Conservation (phyloP, 1,140 invertebrate genomes). For the Drosophila dunni region DNA sequence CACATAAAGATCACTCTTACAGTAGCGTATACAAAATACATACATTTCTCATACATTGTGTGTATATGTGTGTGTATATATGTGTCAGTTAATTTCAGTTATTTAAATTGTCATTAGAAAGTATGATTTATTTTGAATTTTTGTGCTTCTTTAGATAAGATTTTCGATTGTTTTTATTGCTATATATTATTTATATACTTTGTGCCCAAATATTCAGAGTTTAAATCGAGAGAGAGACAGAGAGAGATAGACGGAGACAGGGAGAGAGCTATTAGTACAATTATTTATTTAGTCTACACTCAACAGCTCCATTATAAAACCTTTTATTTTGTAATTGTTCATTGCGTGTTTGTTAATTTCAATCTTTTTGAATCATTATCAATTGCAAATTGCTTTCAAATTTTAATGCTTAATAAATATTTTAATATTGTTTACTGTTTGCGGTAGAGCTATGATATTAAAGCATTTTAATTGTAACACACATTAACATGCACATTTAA, state of each 20-base stretch:
- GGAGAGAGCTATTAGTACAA: conserved; percentile 33
- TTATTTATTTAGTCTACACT: conserved; percentile 52
- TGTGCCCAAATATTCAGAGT: conserved; percentile 56
- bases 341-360: conserved; percentile 29
- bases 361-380: conserved; percentile 8
- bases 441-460: conserved; percentile 67
- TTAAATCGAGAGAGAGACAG: neutral
- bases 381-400: conserved; percentile 42
- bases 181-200: conserved; percentile 56
- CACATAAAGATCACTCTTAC: conserved; percentile 83
- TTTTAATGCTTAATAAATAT: conserved; percentile 15
- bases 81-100: conserved; percentile 51
- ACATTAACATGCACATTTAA: conserved; percentile 65
- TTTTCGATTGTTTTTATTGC: conserved; percentile 37
- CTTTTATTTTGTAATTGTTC: conserved; percentile 35
- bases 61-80: conserved; percentile 51
- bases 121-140: conserved; percentile 23
- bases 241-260: neutral
- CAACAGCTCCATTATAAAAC: conserved; percentile 81
- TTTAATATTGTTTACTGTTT: conserved; percentile 20
- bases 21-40: conserved; percentile 84
- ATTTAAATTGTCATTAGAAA: conserved; percentile 62
- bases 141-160: conserved; percentile 62
- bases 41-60: conserved; percentile 57
- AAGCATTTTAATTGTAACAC: conserved; percentile 64